phyloP scores from a whole-genome alignment of 2,113 vertebrate genomes.

The Zosterops pallidus region DNA sequence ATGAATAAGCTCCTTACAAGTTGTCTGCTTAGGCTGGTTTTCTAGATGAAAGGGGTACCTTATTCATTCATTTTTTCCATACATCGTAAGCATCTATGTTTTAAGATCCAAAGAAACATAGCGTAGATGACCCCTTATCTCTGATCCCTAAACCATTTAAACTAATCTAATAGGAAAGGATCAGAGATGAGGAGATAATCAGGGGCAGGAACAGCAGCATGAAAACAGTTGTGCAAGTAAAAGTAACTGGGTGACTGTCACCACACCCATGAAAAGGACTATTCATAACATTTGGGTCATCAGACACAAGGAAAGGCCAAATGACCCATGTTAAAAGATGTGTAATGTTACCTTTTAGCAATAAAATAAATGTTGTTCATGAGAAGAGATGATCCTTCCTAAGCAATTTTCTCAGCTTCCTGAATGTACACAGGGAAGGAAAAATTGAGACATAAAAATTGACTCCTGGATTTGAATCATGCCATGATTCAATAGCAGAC shows the following conservation, averaged over 20 bases:
- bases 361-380: not conserved
- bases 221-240: not conserved
- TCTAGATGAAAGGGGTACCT: not conserved
- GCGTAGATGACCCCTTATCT: not conserved
- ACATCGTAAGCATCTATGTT: not conserved
- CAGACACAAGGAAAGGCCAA: not conserved
- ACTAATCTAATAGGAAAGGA: not conserved
- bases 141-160: not conserved
- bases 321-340: not conserved
- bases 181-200: not conserved
- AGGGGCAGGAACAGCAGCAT: not conserved
- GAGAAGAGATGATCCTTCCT: not conserved
- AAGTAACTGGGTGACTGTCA: not conserved
- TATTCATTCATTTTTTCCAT: not conserved
- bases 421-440: not conserved
- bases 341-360: slow-evolving; percentile 30
- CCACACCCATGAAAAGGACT: not conserved
- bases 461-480: not conserved
- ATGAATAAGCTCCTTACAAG: not conserved
- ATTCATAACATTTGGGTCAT: slow-evolving; percentile 2
- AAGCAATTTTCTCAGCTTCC: not conserved
- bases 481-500: not conserved
- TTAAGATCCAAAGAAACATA: not conserved
- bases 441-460: not conserved
- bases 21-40: not conserved